Evolutionary conservation across 1,140 invertebrate species (phyloP).

Genomic region (Drosophila repletoides): DNA sequence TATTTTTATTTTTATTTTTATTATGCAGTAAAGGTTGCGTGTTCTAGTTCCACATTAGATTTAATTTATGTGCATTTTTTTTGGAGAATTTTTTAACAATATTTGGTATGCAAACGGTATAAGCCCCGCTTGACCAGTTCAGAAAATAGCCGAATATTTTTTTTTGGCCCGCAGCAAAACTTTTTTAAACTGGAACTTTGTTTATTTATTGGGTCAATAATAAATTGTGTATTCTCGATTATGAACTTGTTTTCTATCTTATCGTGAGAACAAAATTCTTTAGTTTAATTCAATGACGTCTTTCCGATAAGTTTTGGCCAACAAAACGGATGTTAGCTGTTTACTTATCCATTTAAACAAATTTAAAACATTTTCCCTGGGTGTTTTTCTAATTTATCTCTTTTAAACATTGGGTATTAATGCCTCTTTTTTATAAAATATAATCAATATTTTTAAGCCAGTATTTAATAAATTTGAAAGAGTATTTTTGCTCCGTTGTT

Average conservation of each 20-base stretch:
- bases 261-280: slow-evolving; percentile 4
- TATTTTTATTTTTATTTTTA: slow-evolving; percentile 20
- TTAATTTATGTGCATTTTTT: not conserved
- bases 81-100: not conserved
- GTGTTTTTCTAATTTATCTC: too few relatives aligned
- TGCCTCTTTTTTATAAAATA: not conserved
- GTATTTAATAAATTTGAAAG: too few relatives aligned
- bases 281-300: not conserved
- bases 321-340: not conserved
- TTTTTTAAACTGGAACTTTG: too few relatives aligned
- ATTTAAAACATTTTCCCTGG: too few relatives aligned
- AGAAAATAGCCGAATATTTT: not conserved
- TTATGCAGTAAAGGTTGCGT: not conserved
- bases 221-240: not conserved
- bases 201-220: not conserved
- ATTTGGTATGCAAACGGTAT: not conserved
- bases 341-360: too few relatives aligned
- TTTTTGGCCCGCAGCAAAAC: too few relatives aligned
- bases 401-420: too few relatives aligned
- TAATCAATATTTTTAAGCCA: not conserved
- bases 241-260: slow-evolving; percentile 4
- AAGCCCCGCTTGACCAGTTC: not conserved
- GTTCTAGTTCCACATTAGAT: not conserved
- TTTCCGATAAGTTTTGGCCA: not conserved
- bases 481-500: too few relatives aligned